Evolutionary conservation across 2,113 vertebrate species (phyloP).

Genomic region (Megaceryle torquata): DNA sequence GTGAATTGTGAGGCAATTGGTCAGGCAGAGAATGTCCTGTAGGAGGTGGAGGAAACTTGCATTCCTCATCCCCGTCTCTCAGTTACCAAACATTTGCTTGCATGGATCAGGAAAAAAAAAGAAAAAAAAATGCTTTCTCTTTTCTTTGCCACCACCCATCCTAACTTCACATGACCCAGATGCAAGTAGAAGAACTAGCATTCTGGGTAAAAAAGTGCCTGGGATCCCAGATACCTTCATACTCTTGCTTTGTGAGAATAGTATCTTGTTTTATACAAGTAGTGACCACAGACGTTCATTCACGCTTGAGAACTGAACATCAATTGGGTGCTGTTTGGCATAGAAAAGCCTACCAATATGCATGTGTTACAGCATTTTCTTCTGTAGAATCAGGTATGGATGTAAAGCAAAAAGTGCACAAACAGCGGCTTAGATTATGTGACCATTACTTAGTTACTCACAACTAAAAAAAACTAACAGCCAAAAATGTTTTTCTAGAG

Average conservation of each 20-base stretch:
- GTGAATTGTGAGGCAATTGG: background rate
- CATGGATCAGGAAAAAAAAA: background rate
- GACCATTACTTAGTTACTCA: background rate
- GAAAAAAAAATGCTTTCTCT: background rate
- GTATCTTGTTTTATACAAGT: background rate
- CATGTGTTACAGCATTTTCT: background rate
- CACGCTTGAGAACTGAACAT: background rate
- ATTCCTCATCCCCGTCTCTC: background rate
- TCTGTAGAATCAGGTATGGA: background rate
- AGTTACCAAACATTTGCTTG: background rate
- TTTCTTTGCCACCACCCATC: background rate
- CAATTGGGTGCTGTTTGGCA: background rate
- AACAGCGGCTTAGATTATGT: background rate
- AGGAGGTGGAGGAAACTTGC: background rate
- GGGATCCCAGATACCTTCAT: background rate
- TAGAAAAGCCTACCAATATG: background rate
- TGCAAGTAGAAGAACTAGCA: background rate
- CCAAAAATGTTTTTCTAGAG: background rate
- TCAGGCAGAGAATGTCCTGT: background rate
- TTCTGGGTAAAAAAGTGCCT: background rate
- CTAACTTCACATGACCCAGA: background rate
- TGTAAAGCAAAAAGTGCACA: background rate
- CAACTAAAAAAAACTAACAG: background rate
- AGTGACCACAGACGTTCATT: background rate
- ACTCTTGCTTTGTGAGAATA: background rate